These are phyloP conservation scores for Pomacea maculata DNA, from an alignment of 1,140 invertebrate species.

Conservation along the genomic window DNA sequence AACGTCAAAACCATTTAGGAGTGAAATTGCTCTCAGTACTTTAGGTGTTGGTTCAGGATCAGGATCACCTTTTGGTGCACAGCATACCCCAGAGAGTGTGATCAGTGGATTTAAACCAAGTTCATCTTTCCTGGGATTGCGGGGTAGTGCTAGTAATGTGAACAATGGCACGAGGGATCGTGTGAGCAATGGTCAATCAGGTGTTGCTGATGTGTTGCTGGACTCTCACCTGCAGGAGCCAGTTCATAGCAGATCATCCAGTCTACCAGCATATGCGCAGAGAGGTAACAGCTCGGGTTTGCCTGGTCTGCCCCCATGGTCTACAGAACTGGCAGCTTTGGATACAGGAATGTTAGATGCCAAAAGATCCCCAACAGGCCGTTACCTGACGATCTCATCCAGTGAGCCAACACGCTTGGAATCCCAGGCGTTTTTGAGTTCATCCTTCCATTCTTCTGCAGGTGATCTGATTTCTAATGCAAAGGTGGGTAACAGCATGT, in stretches of 20 bases:
- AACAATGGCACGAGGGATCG: no score
- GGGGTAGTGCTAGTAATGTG: no score
- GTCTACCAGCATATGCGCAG: not conserved
- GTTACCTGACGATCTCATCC: conserved; percentile 87
- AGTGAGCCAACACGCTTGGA: conserved; percentile 68
- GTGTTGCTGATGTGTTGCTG: no score
- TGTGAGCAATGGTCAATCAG: no score
- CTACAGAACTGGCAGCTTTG: conserved; percentile 22
- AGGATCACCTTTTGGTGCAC: not conserved
- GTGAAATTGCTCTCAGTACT: conserved; percentile 37
- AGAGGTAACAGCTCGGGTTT: conserved; percentile 5
- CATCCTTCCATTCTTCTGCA: conserved; percentile 44
- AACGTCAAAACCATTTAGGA: conserved; percentile 30
- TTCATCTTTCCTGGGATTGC: no score
- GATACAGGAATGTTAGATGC: conserved; percentile 38
- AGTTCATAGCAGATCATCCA: no score
- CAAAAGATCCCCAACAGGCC: conserved; percentile 62
- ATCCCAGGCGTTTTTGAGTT: conserved; percentile 30
- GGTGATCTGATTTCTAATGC: conserved; percentile 52
- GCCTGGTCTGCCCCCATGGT: conserved; percentile 27
- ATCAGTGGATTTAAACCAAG: no score
- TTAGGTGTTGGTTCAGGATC: not conserved
- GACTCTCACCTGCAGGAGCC: no score
- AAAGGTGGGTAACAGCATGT: conserved; percentile 35
- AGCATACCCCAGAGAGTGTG: no score